These are phyloP conservation scores for Acanthosepion esculentum DNA, from an alignment of 2,888 invertebrate species.

Conservation along the genomic window DNA sequence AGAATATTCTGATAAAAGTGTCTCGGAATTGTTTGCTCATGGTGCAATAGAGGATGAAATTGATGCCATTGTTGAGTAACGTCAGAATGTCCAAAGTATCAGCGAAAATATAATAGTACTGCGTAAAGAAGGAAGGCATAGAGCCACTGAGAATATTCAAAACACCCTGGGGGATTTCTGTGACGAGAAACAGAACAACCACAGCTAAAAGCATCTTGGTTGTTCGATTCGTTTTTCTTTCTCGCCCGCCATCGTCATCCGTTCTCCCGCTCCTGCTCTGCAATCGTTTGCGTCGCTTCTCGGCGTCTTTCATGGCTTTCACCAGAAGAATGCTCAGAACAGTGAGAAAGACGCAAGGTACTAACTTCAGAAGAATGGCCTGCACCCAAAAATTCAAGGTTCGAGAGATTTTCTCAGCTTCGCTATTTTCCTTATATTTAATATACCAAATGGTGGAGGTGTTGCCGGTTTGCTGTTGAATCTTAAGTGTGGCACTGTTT, in stretches of 20 bases:
- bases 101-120: slow-evolving; percentile 79
- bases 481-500: slow-evolving; percentile 77
- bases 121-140: slow-evolving; percentile 82
- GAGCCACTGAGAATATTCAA: slow-evolving; percentile 85
- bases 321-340: slow-evolving; percentile 78
- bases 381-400: slow-evolving; percentile 91
- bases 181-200: slow-evolving; percentile 89
- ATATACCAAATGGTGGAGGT: slow-evolving; percentile 68
- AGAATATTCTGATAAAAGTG: slow-evolving; percentile 80
- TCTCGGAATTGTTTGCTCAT: slow-evolving; percentile 94
- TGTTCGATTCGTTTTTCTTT: slow-evolving; percentile 81
- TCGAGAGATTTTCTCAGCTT: slow-evolving; percentile 63
- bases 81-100: slow-evolving; percentile 93
- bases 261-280: slow-evolving; percentile 59
- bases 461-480: slow-evolving; percentile 67
- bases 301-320: slow-evolving; percentile 74
- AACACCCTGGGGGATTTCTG: slow-evolving; percentile 89
- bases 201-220: slow-evolving; percentile 92
- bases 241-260: slow-evolving; percentile 62
- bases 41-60: slow-evolving; percentile 93
- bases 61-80: slow-evolving; percentile 91
- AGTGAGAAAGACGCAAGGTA: slow-evolving; percentile 91
- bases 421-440: slow-evolving; percentile 77
- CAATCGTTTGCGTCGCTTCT: slow-evolving; percentile 68
- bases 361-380: slow-evolving; percentile 91